A percentile compares a stretch with the other conserved stretches of the same genome.
Conservation (phyloP, 1,140 invertebrate genomes). For the Agrilus planipennis region DNA sequence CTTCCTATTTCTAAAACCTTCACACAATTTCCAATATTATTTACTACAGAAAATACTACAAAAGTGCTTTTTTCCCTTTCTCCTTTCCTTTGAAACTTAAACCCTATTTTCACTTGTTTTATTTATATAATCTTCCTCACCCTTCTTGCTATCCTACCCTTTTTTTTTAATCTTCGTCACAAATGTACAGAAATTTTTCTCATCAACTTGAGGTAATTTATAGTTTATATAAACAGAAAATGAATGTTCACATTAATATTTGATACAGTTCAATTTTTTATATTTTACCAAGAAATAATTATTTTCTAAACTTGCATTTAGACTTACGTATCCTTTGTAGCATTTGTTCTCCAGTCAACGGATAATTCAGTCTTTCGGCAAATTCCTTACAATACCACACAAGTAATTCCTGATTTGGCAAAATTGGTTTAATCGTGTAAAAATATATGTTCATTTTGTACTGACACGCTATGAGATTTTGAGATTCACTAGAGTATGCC, state of each 20-base stretch:
- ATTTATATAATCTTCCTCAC: too few relatives aligned
- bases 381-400: conserved; percentile 98
- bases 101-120: too few relatives aligned
- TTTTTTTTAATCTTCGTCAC: too few relatives aligned
- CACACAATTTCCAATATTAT: too few relatives aligned
- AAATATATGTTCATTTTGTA: conserved; percentile 85
- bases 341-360: conserved; percentile 81
- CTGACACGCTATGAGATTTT: conserved; percentile 97
- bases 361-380: conserved; percentile 87
- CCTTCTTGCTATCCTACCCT: too few relatives aligned
- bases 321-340: conserved; percentile 76
- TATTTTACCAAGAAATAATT: background rate
- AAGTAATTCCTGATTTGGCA: conserved; percentile 91
- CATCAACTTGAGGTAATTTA: too few relatives aligned
- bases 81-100: too few relatives aligned
- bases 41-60: too few relatives aligned
- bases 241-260: conserved; percentile 1
- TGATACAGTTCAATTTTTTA: background rate
- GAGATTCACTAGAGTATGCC: conserved; percentile 78
- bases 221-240: too few relatives aligned
- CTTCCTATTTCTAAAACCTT: too few relatives aligned
- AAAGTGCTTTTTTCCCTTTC: too few relatives aligned
- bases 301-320: conserved; percentile 3
- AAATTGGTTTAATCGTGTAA: conserved; percentile 90
- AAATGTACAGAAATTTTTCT: too few relatives aligned